Conservation (phyloP, 1,140 invertebrate genomes). For the Maniola jurtina region DNA sequence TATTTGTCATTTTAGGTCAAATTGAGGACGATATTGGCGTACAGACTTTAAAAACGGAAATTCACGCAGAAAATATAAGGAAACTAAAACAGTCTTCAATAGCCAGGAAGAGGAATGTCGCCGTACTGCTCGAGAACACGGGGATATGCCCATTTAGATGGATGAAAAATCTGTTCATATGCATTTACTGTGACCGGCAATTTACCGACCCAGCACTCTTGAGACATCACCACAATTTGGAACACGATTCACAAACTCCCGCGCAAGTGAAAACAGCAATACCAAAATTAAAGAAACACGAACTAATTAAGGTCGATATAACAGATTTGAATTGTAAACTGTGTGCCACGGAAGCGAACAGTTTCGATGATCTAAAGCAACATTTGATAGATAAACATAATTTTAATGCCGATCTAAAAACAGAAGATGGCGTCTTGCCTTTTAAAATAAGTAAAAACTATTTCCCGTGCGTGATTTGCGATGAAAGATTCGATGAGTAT, state of each 20-base stretch:
- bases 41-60: slow-evolving; percentile 26
- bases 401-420: slow-evolving; percentile 49
- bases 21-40: slow-evolving; percentile 30
- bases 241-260: slow-evolving; percentile 39
- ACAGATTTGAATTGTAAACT: slow-evolving; percentile 56
- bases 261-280: slow-evolving; percentile 46
- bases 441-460: slow-evolving; percentile 55
- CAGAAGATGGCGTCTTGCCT: slow-evolving; percentile 54
- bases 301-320: slow-evolving; percentile 64
- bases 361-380: slow-evolving; percentile 43
- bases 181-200: slow-evolving; percentile 59
- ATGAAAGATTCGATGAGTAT: slow-evolving; percentile 65
- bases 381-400: slow-evolving; percentile 54
- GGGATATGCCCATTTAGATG: slow-evolving; percentile 68
- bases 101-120: slow-evolving; percentile 49
- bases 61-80: slow-evolving; percentile 34
- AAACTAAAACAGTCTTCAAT: slow-evolving; percentile 47
- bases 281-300: slow-evolving; percentile 57
- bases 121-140: slow-evolving; percentile 51
- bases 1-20: slow-evolving; percentile 69
- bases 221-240: slow-evolving; percentile 46
- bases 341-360: slow-evolving; percentile 42
- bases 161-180: slow-evolving; percentile 64
- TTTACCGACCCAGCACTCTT: slow-evolving; percentile 52
- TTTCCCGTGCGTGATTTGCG: slow-evolving; percentile 66